Evolutionary conservation across 2,888 invertebrate genomes (phyloP).

Genomic region (Eulithis testata): DNA sequence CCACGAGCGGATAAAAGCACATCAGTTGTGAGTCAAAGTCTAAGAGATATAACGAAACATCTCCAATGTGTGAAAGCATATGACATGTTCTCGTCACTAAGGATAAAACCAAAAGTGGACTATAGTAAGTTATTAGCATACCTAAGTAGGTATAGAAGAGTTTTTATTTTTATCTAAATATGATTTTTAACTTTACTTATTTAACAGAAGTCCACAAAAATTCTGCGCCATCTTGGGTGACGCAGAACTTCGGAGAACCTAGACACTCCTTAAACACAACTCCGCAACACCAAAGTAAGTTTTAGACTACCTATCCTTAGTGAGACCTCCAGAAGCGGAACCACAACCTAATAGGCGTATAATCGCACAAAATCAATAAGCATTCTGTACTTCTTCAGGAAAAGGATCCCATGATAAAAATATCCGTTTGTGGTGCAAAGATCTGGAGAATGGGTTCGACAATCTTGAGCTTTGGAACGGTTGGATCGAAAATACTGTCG

Average conservation of each 20-base stretch:
- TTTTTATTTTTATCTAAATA: background rate
- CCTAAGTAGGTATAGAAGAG: no score
- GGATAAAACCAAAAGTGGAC: constrained; percentile 42
- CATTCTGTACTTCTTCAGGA: constrained; percentile 40
- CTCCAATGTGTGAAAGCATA: constrained; percentile 14
- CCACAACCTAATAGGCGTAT: no score
- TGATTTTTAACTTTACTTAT: background rate
- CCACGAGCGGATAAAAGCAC: constrained; percentile 22
- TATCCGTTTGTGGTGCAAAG: constrained; percentile 60
- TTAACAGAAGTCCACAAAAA: constrained; percentile 46
- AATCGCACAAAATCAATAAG: no score
- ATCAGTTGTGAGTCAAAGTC: constrained; percentile 25
- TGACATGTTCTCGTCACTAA: constrained; percentile 20
- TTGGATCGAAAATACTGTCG: constrained; percentile 63
- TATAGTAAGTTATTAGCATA: constrained; percentile 42
- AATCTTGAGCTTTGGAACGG: constrained; percentile 65
- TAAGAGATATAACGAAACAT: constrained; percentile 20
- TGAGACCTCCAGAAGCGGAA: no score
- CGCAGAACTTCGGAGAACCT: constrained; percentile 41
- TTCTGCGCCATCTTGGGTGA: constrained; percentile 52
- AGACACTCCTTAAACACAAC: constrained; percentile 39
- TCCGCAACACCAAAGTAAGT: constrained; percentile 24
- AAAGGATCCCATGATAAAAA: constrained; percentile 42
- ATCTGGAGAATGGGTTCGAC: constrained; percentile 56
- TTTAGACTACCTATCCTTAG: background rate